Evolutionary conservation across 2,797 vertebrate genomes (phyloP).

Genomic region (Poecilia wingei): DNA sequence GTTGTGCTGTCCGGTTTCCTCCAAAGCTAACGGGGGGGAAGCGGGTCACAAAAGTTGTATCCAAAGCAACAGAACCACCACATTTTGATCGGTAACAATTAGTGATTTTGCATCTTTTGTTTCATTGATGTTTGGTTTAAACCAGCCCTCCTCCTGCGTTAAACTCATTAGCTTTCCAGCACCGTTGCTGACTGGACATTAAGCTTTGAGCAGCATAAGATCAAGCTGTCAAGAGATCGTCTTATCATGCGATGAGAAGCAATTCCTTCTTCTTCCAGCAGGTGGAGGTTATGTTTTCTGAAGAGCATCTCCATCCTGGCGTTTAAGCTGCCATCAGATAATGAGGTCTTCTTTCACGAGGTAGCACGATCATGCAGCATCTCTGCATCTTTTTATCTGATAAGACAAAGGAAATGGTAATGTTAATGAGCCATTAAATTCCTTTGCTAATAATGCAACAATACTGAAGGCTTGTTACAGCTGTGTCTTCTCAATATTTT

Average conservation of each 20-base stretch:
- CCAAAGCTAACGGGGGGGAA: neutral
- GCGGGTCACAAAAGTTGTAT: neutral
- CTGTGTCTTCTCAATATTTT: neutral
- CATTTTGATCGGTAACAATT: neutral
- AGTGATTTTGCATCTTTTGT: conserved; percentile 14
- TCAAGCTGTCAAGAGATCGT: conserved; percentile 21
- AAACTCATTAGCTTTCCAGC: conserved; percentile 5
- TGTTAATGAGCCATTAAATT: conserved; percentile 3
- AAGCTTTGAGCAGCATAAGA: conserved; percentile 21
- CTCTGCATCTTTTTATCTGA: conserved; percentile 57
- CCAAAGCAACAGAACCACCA: neutral
- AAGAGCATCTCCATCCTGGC: conserved; percentile 27
- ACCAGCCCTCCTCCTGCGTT: neutral
- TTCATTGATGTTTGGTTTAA: conserved; percentile 17
- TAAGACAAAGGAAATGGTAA: conserved; percentile 5
- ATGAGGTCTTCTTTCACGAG: conserved; percentile 67
- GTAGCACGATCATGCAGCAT: conserved; percentile 51
- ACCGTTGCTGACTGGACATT: conserved; percentile 1
- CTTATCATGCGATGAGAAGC: conserved; percentile 20
- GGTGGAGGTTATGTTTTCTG: conserved; percentile 18
- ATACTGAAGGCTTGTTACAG: neutral
- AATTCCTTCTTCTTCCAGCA: conserved; percentile 31
- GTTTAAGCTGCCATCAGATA: conserved; percentile 32
- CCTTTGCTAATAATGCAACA: neutral
- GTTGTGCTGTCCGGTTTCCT: neutral